Base-by-base conservation (phyloP, 2,888 invertebrate species). In the Erannis defoliaria region DNA sequence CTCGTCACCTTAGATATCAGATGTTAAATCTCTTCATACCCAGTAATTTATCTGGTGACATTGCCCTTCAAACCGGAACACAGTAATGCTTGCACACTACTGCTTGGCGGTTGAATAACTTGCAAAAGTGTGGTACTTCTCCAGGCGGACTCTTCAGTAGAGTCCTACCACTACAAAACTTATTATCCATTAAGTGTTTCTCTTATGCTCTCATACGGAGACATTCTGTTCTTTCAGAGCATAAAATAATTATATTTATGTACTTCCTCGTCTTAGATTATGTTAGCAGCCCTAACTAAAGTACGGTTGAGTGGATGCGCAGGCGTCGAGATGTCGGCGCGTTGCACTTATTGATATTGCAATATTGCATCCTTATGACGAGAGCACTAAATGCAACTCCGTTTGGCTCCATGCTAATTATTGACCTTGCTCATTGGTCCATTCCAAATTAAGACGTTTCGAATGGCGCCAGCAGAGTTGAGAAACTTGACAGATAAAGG, bases 271-370 rank as follows among this genome's bases (percentile, higher is more conserved):
- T 21, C 4, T 29, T 19, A 19, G 14, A 26, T 31, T 4, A 45
- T 2, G 21, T 21, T 12, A 16, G 51, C 63, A 68, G 18, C 70
- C 70, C 68, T 71, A 61, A 35, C 35, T 38, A 46, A 54, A 56
- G 46, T 56, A 59, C 50, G 62, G 64, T 57, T 54, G 58, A 65
- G 62, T 68, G 59, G 64, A 68, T 60, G 70, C 60, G 63, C 65
- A 64, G 69, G 72, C 68, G 70, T 68, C 68, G 48, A 64, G 66
- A 71, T 66, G 64, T 67, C 70, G 68, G 68, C 55, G 56, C 43
- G 42, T 43, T 55, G 55, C 65, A 58, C 64, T 66, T 66, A 67
- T 56, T 68, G 70, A 68, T 66, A 60, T 46, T 62, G 55, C 59
- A 26, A 26, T 26, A 26, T 43, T 61, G 53, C 60, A 61, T 64